These are phyloP conservation scores for Rhabdornis inornatus DNA, from an alignment of 2,113 vertebrate genomes.

Conservation along the genomic window DNA sequence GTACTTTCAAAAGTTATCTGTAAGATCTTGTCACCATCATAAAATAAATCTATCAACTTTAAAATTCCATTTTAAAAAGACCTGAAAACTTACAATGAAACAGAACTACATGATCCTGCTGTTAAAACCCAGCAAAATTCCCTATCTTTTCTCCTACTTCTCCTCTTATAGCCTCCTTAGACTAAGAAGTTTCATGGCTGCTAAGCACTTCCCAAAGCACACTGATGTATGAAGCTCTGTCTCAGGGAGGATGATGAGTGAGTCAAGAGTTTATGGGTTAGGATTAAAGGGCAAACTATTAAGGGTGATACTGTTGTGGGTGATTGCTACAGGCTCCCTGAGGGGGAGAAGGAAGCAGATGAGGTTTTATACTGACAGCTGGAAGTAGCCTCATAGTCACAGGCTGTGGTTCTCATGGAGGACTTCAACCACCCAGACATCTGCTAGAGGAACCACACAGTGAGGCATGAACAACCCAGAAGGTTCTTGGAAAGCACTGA, in stretches of 20 bases:
- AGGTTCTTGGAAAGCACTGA: neutral
- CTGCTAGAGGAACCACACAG: neutral
- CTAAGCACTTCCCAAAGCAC: neutral
- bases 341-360: neutral
- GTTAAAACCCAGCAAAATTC: neutral
- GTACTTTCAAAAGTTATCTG: neutral
- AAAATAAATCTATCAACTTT: neutral
- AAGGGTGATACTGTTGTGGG: neutral
- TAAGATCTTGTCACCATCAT: neutral
- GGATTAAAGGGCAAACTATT: neutral
- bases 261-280: neutral
- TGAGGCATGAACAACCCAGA: neutral
- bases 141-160: neutral
- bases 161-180: neutral
- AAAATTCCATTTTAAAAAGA: neutral
- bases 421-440: neutral
- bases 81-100: neutral
- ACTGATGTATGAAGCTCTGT: neutral
- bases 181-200: neutral
- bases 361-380: neutral
- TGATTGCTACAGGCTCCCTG: neutral
- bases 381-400: neutral
- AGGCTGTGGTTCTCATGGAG: neutral
- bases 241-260: neutral
- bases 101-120: neutral